Evolutionary conservation across 2,888 invertebrate genomes (phyloP).

Genomic region (Arctia plantaginis): DNA sequence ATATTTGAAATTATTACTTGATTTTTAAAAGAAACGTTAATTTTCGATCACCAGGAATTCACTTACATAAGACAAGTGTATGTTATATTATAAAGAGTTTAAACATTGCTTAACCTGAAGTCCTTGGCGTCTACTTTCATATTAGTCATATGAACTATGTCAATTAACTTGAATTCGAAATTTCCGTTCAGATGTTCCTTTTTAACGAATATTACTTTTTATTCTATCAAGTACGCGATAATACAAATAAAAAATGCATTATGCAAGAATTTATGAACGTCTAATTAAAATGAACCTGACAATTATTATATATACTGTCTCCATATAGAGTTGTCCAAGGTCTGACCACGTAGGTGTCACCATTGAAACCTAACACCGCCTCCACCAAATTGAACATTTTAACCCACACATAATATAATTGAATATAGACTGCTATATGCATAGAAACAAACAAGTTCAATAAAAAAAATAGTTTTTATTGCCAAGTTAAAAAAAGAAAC

Average conservation of each 20-base stretch:
- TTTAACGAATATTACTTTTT: background rate
- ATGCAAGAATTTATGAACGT: conserved; percentile 47
- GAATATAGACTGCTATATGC: conserved; percentile 38
- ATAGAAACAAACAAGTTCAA: conserved; percentile 34
- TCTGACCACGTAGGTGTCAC: conserved; percentile 67
- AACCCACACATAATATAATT: conserved; percentile 65
- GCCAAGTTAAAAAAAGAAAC: background rate
- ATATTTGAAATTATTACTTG: too few species aligned
- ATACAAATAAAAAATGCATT: conserved; percentile 46
- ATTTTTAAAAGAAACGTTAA: too few species aligned
- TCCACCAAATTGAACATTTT: conserved; percentile 65
- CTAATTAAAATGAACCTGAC: conserved; percentile 70
- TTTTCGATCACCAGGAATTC: too few species aligned
- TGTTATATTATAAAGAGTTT: background rate
- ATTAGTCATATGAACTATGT: background rate
- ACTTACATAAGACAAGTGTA: too few species aligned
- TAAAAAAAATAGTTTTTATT: conserved; percentile 27
- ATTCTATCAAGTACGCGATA: background rate
- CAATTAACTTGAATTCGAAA: background rate
- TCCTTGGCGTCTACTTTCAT: background rate
- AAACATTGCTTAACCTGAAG: background rate
- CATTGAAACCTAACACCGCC: conserved; percentile 71
- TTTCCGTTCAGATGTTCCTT: background rate
- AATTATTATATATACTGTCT: conserved; percentile 67
- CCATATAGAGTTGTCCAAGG: conserved; percentile 76